Conservation (phyloP, 2,888 invertebrate species). For the Drosophila trichaetosa region DNA sequence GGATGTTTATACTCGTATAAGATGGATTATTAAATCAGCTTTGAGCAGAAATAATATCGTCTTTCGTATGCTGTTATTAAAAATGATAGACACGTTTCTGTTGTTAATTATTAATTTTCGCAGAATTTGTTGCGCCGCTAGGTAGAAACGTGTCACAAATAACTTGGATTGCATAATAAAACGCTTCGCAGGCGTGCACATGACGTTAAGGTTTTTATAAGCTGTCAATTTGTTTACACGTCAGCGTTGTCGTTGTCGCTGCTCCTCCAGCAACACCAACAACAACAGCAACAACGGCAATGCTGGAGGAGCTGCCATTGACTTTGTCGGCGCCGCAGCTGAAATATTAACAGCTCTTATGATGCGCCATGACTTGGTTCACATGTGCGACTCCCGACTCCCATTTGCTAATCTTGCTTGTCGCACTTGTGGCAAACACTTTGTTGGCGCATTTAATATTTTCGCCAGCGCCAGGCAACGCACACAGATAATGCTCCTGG, state of each 20-base stretch:
- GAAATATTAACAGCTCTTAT: conserved; percentile 73
- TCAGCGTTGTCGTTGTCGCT: conserved; percentile 34
- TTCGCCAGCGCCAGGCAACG: conserved; percentile 45
- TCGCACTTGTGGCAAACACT: conserved; percentile 55
- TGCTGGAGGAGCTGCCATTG: conserved; percentile 31
- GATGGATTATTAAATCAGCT: conserved; percentile 44
- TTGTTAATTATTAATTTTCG: conserved; percentile 80
- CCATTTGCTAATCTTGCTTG: conserved; percentile 29
- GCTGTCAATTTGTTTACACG: conserved; percentile 82
- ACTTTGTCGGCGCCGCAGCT: conserved; percentile 58
- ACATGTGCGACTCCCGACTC: conserved; percentile 27
- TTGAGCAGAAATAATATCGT: conserved; percentile 27
- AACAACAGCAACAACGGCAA: neutral
- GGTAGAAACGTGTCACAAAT: conserved; percentile 58
- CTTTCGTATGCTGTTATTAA: conserved; percentile 50
- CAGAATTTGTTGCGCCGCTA: conserved; percentile 37
- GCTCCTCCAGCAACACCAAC: neutral
- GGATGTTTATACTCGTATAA: conserved; percentile 2
- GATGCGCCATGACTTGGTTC: conserved; percentile 53
- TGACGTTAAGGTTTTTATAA: conserved; percentile 80
- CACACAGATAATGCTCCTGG: conserved; percentile 73
- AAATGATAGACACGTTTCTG: conserved; percentile 77
- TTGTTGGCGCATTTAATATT: conserved; percentile 71
- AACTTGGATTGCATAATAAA: conserved; percentile 78
- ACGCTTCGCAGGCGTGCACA: conserved; percentile 62